Evolutionary conservation across 2,113 vertebrate genomes (phyloP).

Genomic region (Entomyzon cyanotis): DNA sequence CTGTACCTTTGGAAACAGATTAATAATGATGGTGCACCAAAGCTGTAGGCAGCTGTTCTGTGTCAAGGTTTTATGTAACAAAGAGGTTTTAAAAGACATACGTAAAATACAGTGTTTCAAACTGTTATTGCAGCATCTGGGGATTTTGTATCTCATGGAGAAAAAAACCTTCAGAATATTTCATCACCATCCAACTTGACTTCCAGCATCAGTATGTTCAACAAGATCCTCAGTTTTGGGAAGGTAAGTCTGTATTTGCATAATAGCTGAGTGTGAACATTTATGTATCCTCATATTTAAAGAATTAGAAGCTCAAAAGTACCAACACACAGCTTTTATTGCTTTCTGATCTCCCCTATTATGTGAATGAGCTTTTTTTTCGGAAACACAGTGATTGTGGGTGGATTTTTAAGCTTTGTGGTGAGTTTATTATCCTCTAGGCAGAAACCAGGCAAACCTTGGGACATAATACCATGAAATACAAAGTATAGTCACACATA

Average conservation of each 20-base stretch:
- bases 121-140: constrained; percentile 22
- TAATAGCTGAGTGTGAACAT: neutral
- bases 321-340: neutral
- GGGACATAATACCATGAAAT: neutral
- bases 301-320: neutral
- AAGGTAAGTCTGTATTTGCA: constrained; percentile 64
- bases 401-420: neutral
- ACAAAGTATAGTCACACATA: neutral
- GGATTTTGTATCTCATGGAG: constrained; percentile 18
- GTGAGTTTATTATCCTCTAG: neutral
- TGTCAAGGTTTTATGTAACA: neutral
- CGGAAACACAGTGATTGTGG: neutral
- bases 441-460: neutral
- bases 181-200: constrained; percentile 55
- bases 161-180: constrained; percentile 10
- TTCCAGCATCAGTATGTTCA: constrained; percentile 43
- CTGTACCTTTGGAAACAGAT: neutral
- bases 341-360: neutral
- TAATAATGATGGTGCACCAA: neutral
- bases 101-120: neutral
- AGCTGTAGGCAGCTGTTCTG: neutral
- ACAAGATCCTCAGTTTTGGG: constrained; percentile 54
- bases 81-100: neutral
- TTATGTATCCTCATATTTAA: neutral
- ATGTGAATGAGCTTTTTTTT: neutral